These are phyloP conservation scores for Sinocyclocheilus rhinocerous DNA, from an alignment of 2,113 vertebrate species.

Conservation along the genomic window DNA sequence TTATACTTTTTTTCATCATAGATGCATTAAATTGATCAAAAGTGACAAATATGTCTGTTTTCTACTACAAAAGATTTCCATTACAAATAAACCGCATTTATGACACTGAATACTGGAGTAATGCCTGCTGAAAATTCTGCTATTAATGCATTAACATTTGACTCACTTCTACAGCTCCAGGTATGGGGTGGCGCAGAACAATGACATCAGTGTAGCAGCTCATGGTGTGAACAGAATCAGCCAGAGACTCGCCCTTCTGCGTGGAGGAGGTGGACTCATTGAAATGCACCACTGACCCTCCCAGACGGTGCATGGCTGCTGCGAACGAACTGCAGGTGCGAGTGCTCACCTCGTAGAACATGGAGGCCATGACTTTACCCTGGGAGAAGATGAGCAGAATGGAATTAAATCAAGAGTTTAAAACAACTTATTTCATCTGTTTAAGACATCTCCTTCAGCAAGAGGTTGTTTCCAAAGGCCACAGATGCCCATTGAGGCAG, in stretches of 20 bases:
- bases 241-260: slow-evolving; percentile 93
- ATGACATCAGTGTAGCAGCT: slow-evolving; percentile 92
- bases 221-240: slow-evolving; percentile 95
- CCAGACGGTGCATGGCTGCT: slow-evolving; percentile 91
- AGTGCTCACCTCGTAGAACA: slow-evolving; percentile 97
- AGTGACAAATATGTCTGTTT: background rate
- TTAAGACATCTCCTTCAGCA: background rate
- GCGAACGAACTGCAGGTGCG: slow-evolving; percentile 94
- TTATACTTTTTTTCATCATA: background rate
- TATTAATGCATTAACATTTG: background rate
- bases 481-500: slow-evolving; percentile 1
- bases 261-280: slow-evolving; percentile 89
- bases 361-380: slow-evolving; percentile 97
- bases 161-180: slow-evolving; percentile 90
- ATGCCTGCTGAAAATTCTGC: no score
- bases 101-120: no score
- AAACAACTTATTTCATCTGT: background rate
- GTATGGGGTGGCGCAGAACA: slow-evolving; percentile 90
- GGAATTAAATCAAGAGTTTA: background rate
- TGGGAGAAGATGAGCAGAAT: slow-evolving; percentile 52
- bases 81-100: no score
- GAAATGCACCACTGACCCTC: slow-evolving; percentile 90
- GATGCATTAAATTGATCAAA: background rate
- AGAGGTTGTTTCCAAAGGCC: background rate
- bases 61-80: background rate